Percentiles rank a stretch among this genome's conserved stretches.
phyloP scores from a whole-genome alignment of 2,888 invertebrate genomes.

The Hybos culiciformis region DNA sequence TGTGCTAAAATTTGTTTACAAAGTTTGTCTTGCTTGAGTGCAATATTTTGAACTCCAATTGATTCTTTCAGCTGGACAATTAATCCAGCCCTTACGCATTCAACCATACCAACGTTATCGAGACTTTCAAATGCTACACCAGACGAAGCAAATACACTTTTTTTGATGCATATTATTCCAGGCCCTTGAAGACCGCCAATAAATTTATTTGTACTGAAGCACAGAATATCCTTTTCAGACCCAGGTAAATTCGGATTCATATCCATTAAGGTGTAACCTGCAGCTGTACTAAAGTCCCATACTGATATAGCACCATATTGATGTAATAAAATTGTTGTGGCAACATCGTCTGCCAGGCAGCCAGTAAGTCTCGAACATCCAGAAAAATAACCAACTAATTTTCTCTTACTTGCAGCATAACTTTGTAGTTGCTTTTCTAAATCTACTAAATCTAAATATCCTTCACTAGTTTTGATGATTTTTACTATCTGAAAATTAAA shows the following conservation, averaged over 20 bases:
- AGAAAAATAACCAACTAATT: slow-evolving; percentile 71
- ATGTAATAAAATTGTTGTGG: slow-evolving; percentile 66
- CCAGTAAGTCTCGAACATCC: slow-evolving; percentile 84
- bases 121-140: slow-evolving; percentile 36
- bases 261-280: slow-evolving; percentile 63
- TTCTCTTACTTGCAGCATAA: slow-evolving; percentile 45
- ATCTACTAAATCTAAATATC: slow-evolving; percentile 63
- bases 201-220: slow-evolving; percentile 83
- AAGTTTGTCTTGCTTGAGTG: slow-evolving; percentile 55
- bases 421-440: slow-evolving; percentile 56
- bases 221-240: slow-evolving; percentile 75
- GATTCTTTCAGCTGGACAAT: slow-evolving; percentile 76
- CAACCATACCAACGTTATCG: slow-evolving; percentile 62
- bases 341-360: slow-evolving; percentile 68
- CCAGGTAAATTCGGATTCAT: slow-evolving; percentile 70
- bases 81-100: slow-evolving; percentile 70
- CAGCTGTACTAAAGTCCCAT: slow-evolving; percentile 83
- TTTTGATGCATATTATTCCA: slow-evolving; percentile 43
- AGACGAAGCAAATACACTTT: slow-evolving; percentile 37
- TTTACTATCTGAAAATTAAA: slow-evolving; percentile 49
- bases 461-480: slow-evolving; percentile 64
- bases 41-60: slow-evolving; percentile 58
- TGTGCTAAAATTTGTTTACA: slow-evolving; percentile 67
- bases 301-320: slow-evolving; percentile 70
- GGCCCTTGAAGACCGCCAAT: slow-evolving; percentile 83